phyloP scores from a whole-genome alignment of 2,113 vertebrate species.

The Oreochromis aureus region DNA sequence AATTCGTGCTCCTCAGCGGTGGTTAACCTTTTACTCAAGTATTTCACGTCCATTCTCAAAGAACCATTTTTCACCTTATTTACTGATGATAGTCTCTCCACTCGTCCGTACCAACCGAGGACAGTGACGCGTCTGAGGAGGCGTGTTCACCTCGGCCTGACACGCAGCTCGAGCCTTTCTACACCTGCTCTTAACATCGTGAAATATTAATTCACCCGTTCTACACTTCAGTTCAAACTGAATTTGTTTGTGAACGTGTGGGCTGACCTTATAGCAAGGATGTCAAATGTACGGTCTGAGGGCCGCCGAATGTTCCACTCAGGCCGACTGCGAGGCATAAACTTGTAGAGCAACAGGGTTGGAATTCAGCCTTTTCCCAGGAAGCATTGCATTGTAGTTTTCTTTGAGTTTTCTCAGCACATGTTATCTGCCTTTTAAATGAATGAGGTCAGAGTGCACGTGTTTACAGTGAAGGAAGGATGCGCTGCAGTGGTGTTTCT shows the following conservation, averaged over 20 bases:
- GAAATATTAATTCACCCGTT: not conserved
- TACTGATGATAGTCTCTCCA: constrained; percentile 18
- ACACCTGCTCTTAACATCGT: not conserved
- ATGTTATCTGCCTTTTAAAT: not conserved
- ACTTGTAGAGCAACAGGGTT: not conserved
- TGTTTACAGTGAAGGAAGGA: not conserved
- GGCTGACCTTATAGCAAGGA: not conserved
- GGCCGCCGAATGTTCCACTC: not conserved
- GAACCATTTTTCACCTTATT: constrained; percentile 29
- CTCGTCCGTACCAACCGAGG: not conserved
- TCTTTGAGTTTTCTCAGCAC: not conserved
- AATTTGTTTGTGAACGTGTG: not conserved
- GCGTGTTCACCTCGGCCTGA: not conserved
- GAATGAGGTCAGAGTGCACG: not conserved
- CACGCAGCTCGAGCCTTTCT: not conserved
- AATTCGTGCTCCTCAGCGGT: constrained; percentile 25
- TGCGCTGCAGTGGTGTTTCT: not conserved
- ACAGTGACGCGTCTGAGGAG: not conserved
- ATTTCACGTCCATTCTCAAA: constrained; percentile 1
- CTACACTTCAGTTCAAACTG: not conserved
- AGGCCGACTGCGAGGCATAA: not conserved
- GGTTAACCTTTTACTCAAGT: constrained; percentile 42
- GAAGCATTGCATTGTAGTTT: not conserved
- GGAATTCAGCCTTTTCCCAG: not conserved
- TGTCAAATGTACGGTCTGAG: not conserved